Base-by-base conservation (phyloP, 2,797 vertebrate genomes). In the Limnodromus scolopaceus region DNA sequence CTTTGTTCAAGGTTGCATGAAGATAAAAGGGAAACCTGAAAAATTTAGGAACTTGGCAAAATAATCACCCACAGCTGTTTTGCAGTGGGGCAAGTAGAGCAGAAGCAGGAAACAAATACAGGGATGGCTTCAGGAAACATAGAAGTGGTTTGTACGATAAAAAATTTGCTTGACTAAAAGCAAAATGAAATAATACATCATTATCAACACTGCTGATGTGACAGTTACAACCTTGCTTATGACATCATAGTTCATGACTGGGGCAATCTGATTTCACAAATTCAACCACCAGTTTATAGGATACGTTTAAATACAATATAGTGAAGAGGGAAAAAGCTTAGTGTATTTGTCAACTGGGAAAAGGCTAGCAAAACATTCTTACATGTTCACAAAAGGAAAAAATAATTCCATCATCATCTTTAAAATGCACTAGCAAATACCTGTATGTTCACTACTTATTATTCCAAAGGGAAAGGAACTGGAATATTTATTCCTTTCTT, bases 1-100 rank as follows among this genome's bases (percentile, higher is more conserved):
- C 43, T 92, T 92, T 86, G 72, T 84, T 91, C 53, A 89, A 86
- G 61, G 27, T 63, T 74, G 30, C 36, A 19, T 14, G 48, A 78
- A 95, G 69, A 93, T 82, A 92, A 92, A 95, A 91, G 38, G 19
- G 43, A 96, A 88, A 90, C 84, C 83, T 87, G 79, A 94, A 95
- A 64, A 93, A 96, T 75, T 94, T 65, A 86, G 86, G 60, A 95
- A 94, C 80, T 54, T 61, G 74, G 84, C 68, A 95, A 96, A 92
- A 96, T 45, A 53, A 95, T 71, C 81, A 74, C 27, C 75, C 13
- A 0, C 78, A 93, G 85, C 89, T 92, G 78, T 61, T 71, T 54
- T 0, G 0, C 77, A 85, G 43, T 32, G 38, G 13, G 55, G 55
- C 88, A 92, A 65, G 23, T 53, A 65, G 30, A 83, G 71, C 28